A percentile compares a stretch with the other conserved stretches of the same genome.
Conservation (phyloP, 1,140 invertebrate genomes). For the Solenopsis fugax region DNA sequence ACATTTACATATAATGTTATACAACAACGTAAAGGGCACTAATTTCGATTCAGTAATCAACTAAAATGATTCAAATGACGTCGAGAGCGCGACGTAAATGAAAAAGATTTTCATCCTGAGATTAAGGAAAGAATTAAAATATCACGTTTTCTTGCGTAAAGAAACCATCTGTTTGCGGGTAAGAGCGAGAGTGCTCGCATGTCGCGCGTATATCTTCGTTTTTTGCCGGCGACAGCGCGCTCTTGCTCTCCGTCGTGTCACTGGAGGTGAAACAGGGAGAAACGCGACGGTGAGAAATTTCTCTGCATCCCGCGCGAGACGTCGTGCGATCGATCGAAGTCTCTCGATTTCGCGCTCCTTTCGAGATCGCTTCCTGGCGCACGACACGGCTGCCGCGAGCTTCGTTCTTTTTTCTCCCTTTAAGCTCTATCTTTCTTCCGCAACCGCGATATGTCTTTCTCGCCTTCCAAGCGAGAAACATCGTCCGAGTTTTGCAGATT, state of each 20-base stretch:
- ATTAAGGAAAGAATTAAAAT: not conserved
- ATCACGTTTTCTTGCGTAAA: not conserved
- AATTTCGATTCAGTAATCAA: not conserved
- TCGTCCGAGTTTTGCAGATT: not conserved
- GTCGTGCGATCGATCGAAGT: slow-evolving; percentile 60
- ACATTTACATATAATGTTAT: not conserved
- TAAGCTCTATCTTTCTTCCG: not conserved
- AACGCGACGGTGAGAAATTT: slow-evolving; percentile 55
- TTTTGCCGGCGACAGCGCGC: not conserved
- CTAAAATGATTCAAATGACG: not conserved
- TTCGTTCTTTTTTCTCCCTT: not conserved
- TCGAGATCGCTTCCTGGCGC: slow-evolving; percentile 40
- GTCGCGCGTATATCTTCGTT: slow-evolving; percentile 54
- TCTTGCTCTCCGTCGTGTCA: slow-evolving; percentile 33
- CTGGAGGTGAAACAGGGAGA: slow-evolving; percentile 37
- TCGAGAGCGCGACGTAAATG: not conserved
- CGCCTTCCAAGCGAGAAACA: not conserved
- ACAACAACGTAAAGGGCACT: not conserved
- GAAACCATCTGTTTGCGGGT: slow-evolving; percentile 32
- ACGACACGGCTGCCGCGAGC: slow-evolving; percentile 33
- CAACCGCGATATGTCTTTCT: not conserved
- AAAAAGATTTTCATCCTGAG: not conserved
- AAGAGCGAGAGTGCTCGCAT: slow-evolving; percentile 41
- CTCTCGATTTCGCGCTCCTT: slow-evolving; percentile 25
- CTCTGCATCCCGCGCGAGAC: slow-evolving; percentile 35